Percentiles rank a stretch among this genome's conserved stretches.
Conservation (phyloP, 2,888 invertebrate species). For the Cepaea hortensis region DNA sequence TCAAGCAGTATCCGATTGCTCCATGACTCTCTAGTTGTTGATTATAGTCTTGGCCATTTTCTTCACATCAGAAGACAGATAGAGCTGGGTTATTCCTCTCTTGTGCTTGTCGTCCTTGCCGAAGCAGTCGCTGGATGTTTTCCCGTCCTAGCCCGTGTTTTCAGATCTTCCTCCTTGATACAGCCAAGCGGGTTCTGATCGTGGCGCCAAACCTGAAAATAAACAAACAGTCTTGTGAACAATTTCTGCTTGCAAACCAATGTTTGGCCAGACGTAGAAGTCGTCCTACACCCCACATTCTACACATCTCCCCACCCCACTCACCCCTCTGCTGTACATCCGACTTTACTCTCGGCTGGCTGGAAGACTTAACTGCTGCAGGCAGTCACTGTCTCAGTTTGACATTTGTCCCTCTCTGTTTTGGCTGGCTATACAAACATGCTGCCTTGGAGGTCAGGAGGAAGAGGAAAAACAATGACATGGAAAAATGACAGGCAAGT, state of each 20-base stretch:
- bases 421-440: too few species aligned
- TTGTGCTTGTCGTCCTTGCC: not conserved
- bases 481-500: not conserved
- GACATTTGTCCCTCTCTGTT: not conserved
- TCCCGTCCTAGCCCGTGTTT: constrained; percentile 26
- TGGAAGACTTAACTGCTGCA: constrained; percentile 22
- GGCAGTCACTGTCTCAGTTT: constrained; percentile 23
- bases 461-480: not conserved
- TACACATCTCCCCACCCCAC: not conserved
- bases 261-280: constrained; percentile 19
- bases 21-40: not conserved
- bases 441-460: not conserved
- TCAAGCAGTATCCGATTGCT: not conserved
- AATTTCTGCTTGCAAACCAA: constrained; percentile 8
- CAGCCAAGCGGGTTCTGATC: constrained; percentile 1
- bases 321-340: too few species aligned
- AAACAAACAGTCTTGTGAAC: constrained; percentile 31
- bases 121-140: constrained; percentile 2
- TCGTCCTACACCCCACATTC: not conserved
- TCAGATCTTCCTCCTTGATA: constrained; percentile 39
- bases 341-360: not conserved
- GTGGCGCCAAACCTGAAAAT: constrained; percentile 40
- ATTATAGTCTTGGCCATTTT: not conserved
- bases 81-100: not conserved
- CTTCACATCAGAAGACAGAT: not conserved